phyloP scores from a whole-genome alignment of 2,888 invertebrate species.

The Cerceris ruficornis region DNA sequence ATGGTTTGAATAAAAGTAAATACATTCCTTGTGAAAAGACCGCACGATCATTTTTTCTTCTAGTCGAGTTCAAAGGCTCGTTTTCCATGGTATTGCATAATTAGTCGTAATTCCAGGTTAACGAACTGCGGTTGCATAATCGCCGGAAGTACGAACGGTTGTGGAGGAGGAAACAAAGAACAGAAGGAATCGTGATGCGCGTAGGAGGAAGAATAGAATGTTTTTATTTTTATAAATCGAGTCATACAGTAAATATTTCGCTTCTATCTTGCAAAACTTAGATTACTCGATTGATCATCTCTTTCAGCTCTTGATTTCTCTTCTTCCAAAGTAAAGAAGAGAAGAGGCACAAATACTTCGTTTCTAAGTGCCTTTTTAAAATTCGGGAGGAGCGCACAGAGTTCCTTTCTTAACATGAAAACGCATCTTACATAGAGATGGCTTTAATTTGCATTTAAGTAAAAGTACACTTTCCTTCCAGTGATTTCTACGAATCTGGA shows the following conservation, averaged over 20 bases:
- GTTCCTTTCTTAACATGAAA: conserved; percentile 16
- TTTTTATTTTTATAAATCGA: neutral
- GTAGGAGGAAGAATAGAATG: neutral
- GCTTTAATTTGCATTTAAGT: conserved; percentile 11
- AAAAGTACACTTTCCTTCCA: conserved; percentile 42
- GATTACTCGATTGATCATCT: no score
- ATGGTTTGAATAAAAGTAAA: neutral
- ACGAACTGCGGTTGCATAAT: neutral
- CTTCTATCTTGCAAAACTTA: no score
- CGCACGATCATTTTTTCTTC: no score
- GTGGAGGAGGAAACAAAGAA: no score
- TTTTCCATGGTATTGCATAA: neutral
- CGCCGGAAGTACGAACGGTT: neutral
- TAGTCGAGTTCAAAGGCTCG: no score
- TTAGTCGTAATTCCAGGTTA: neutral
- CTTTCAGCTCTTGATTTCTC: no score
- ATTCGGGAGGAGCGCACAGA: neutral
- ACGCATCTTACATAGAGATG: conserved; percentile 5
- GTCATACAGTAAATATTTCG: no score
- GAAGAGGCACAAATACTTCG: no score
- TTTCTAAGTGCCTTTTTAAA: neutral
- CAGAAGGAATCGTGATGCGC: neutral
- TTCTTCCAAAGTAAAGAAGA: no score
- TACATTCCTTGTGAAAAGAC: no score
- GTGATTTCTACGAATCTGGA: conserved; percentile 38